Base-by-base conservation (phyloP, 2,888 invertebrate species). In the Hofmannophila pseudospretella region DNA sequence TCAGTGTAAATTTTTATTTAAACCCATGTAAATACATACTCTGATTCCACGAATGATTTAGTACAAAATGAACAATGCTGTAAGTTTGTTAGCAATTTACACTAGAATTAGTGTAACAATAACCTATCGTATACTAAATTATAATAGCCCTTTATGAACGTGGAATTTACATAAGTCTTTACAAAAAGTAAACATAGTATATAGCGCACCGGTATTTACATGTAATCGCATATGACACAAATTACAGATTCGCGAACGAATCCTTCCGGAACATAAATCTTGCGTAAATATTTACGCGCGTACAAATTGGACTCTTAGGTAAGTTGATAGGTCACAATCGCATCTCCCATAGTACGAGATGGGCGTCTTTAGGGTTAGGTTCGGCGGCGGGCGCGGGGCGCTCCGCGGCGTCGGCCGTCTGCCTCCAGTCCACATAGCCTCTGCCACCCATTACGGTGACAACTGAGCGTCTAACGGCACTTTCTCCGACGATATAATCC, bases 281-380 rank as follows among this genome's bases (percentile, higher is more conserved):
- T 36, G 45, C 54, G 49, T 51, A 49, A 37, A 36, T 12, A 38
- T 29, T 39, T 45, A 47, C 46, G 52, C 42, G 47, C 42, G 44
- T 43, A 35, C 32, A 19, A 10, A 8, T 25, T 11, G n/a, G n/a
- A 12, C 11, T 7, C n/a, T 27, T 27, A 2, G 11, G n/a, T n/a
- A n/a, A 7, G 23, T 9, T 32, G n/a, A n/a, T 39, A 44, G 58
- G 71, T 82, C 78, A 85, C 76, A 82, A 69, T 33, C 86, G 72
- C 82, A 79, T 85, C 55, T 97, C 96, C 96, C 96, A 96, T 32
- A 96, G 90, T 45, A 96, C 93, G 59, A 96, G 92, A 78, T 96
- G 95, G 9, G 96, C 96, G 88, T 96, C 95, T 61, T 90, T 94
- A 44, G 92, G 92, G 71, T 94, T 94, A 31, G 92, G 92, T 43